A percentile compares a stretch with the other conserved stretches of the same genome.
Conservation (phyloP, 1,140 invertebrate genomes). For the Drosophila yakuba region DNA sequence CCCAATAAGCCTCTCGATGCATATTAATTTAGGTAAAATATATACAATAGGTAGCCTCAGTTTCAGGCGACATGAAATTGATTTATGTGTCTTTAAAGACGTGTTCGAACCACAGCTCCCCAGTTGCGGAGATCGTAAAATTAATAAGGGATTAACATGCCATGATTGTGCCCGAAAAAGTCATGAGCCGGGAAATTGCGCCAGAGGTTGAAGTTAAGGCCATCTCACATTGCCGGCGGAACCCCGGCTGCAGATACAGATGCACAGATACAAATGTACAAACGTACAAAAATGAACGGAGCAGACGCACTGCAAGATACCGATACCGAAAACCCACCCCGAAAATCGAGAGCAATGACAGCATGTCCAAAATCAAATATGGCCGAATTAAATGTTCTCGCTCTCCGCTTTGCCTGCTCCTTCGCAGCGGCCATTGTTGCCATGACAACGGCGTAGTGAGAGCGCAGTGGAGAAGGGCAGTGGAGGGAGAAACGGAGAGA, state of each 20-base stretch:
- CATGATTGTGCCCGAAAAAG: constrained; percentile 39
- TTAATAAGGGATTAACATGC: constrained; percentile 57
- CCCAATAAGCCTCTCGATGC: constrained; percentile 60
- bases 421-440: constrained; percentile 79
- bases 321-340: constrained; percentile 38
- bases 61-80: constrained; percentile 49
- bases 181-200: constrained; percentile 20
- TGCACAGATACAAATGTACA: constrained; percentile 14
- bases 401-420: constrained; percentile 69
- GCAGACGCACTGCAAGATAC: constrained; percentile 48
- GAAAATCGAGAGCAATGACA: constrained; percentile 63
- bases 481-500: constrained; percentile 1
- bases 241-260: constrained; percentile 12
- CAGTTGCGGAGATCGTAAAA: constrained; percentile 68
- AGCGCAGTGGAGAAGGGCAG: not conserved
- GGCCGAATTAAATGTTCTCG: constrained; percentile 79
- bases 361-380: constrained; percentile 83
- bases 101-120: constrained; percentile 66
- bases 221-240: constrained; percentile 28
- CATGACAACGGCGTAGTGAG: constrained; percentile 54
- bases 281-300: constrained; percentile 24
- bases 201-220: constrained; percentile 21
- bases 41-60: constrained; percentile 11
- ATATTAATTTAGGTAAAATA: constrained; percentile 64
- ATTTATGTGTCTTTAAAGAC: constrained; percentile 82